Conservation (phyloP, 2,888 invertebrate species). For the Polymixis lichenea region DNA sequence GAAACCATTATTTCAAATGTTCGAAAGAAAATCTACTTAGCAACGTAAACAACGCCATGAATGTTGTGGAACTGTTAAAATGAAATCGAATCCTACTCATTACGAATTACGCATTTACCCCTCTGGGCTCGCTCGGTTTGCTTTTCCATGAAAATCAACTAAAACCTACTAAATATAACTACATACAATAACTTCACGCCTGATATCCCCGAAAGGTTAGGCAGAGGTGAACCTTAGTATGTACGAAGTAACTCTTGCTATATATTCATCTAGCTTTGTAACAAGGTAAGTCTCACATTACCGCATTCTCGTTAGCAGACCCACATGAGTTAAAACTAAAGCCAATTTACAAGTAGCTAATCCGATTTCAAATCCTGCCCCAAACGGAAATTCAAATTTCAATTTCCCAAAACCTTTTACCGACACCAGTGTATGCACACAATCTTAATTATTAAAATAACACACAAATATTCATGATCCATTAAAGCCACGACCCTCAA, state of each 20-base stretch:
- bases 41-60: too few species aligned
- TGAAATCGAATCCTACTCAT: too few species aligned
- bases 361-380: conserved; percentile 6
- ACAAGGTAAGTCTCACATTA: neutral
- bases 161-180: too few species aligned
- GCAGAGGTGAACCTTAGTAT: too few species aligned
- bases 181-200: too few species aligned
- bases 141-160: neutral
- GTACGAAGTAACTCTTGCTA: too few species aligned
- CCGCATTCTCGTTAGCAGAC: neutral
- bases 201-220: too few species aligned
- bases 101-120: too few species aligned
- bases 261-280: neutral
- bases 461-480: conserved; percentile 64
- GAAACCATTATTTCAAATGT: too few species aligned
- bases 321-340: conserved; percentile 6
- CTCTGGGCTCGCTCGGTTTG: too few species aligned
- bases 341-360: conserved; percentile 17
- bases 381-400: conserved; percentile 22
- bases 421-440: conserved; percentile 27
- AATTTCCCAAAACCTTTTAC: conserved; percentile 30
- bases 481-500: conserved; percentile 57
- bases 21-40: too few species aligned
- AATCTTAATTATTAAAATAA: conserved; percentile 56
- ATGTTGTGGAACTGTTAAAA: too few species aligned